Conservation (phyloP, 2,888 invertebrate genomes). For the Microplitis deprimator region DNA sequence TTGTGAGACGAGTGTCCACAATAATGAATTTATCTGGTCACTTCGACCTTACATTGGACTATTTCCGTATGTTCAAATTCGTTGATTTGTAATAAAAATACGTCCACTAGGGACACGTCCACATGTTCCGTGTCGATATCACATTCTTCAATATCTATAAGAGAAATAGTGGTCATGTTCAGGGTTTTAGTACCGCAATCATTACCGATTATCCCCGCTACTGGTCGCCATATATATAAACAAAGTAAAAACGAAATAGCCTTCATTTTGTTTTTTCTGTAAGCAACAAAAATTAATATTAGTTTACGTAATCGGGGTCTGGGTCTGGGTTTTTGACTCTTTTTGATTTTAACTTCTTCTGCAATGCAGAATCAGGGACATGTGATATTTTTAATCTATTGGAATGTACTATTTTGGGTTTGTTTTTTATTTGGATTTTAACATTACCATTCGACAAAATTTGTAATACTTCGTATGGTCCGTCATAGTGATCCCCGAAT, state of each 20-base stretch:
- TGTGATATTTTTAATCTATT: slow-evolving; percentile 25
- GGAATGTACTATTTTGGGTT: slow-evolving; percentile 21
- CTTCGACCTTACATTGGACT: slow-evolving; percentile 37
- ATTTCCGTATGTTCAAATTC: slow-evolving; percentile 25
- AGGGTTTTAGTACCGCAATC: slow-evolving; percentile 35
- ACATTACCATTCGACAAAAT: no score
- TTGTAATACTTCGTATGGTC: slow-evolving; percentile 9
- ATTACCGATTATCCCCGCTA: slow-evolving; percentile 27
- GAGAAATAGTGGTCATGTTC: slow-evolving; percentile 37
- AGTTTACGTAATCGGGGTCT: background rate
- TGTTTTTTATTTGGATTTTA: background rate
- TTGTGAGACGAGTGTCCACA: slow-evolving; percentile 38
- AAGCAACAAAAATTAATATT: background rate
- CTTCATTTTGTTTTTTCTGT: background rate
- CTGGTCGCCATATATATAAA: background rate
- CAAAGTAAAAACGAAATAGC: background rate
- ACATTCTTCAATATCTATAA: slow-evolving; percentile 23
- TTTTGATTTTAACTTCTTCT: background rate
- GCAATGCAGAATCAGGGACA: background rate
- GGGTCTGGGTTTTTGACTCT: background rate
- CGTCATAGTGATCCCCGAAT: slow-evolving; percentile 25
- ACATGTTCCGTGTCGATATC: background rate
- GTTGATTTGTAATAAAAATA: slow-evolving; percentile 30
- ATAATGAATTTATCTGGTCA: background rate
- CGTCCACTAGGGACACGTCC: background rate